Evolutionary conservation across 1,140 invertebrate species (phyloP).

Genomic region (Zaprionus gabonicus): DNA sequence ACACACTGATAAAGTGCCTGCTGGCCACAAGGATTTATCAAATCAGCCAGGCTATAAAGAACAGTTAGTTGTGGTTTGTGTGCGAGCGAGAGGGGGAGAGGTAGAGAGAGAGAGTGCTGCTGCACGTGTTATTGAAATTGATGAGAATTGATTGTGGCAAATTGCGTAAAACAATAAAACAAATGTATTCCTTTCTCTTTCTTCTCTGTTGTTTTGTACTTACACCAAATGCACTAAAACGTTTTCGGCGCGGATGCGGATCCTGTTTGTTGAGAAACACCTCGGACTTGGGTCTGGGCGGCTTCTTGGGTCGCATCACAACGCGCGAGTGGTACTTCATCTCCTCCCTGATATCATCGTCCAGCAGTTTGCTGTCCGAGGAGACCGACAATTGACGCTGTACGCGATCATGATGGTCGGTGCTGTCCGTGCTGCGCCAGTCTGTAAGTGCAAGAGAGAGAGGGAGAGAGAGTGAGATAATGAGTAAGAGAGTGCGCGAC

Average conservation of each 20-base stretch:
- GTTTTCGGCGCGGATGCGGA: slow-evolving; percentile 89
- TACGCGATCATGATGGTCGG: slow-evolving; percentile 90
- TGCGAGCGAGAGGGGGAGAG: slow-evolving; percentile 6
- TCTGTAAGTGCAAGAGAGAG: slow-evolving; percentile 85
- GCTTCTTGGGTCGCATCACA: slow-evolving; percentile 93
- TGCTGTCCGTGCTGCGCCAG: slow-evolving; percentile 90
- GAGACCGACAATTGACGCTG: slow-evolving; percentile 95
- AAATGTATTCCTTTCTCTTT: background rate
- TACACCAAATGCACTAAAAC: slow-evolving; percentile 96
- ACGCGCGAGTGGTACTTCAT: slow-evolving; percentile 88
- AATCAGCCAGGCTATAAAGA: slow-evolving; percentile 39
- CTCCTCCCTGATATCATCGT: slow-evolving; percentile 93
- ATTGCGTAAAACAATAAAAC: slow-evolving; percentile 10
- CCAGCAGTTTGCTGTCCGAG: slow-evolving; percentile 94
- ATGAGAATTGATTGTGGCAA: slow-evolving; percentile 14
- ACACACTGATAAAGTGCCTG: slow-evolving; percentile 1
- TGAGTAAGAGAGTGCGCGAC: slow-evolving; percentile 4
- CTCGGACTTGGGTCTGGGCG: slow-evolving; percentile 94
- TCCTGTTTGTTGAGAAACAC: slow-evolving; percentile 90
- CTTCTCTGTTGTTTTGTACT: slow-evolving; percentile 83
- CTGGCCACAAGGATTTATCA: slow-evolving; percentile 33
- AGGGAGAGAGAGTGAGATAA: slow-evolving; percentile 40
- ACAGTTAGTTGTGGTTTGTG: slow-evolving; percentile 23
- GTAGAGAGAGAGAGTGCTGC: background rate
- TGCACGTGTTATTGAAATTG: slow-evolving; percentile 30